Evolutionary conservation across 2,797 vertebrate species (phyloP), one percentile per base, ranked within the genome.

Genomic region (Bradypodion pumilum): DNA sequence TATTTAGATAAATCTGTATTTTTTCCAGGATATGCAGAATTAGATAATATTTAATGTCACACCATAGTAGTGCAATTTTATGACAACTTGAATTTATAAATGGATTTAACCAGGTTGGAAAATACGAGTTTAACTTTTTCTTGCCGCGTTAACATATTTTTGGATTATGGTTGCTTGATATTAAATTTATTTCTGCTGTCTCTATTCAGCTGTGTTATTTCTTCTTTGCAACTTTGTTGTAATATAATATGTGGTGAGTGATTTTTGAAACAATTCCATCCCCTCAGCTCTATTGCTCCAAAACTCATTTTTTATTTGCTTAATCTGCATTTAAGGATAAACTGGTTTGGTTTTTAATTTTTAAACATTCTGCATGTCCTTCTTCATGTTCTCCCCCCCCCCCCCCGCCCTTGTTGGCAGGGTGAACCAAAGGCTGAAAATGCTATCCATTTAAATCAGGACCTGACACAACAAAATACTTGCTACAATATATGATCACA

Each of bases 391-490:
- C 10, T 29, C 27, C 21, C 13, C 52, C 19, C 16, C 52, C 19
- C 13, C n/a, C n/a, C n/a, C n/a, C n/a, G n/a, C n/a, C 19, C 19
- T 52, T 84, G 2, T 89, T 68, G 88, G 84, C 68, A 87, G 4
- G 35, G 9, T 85, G 81, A 82, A 86, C 46, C 56, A 90, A 90
- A 74, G 19, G 3, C 9, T 77, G 73, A 78, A 93, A 88, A 83
- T 9, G 56, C n/a, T 84, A 93, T 91, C 65, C 79, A 29, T 85
- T 91, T 74, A 88, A 92, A 88, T 78, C 81, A 1, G 1, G 70
- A 60, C 82, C 87, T 88, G 88, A 88, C 86, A 89, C 74, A 93
- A 90, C 84, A 89, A 92, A 92, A 88, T 92, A 90, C 91, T 90
- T 35, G 65, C 69, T 84, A n/a, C 77, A 91, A 91, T 84, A 73